Percentiles rank a stretch among this genome's conserved stretches.
Conservation (phyloP, 1,140 invertebrate species). For the Solenopsis fugax region DNA sequence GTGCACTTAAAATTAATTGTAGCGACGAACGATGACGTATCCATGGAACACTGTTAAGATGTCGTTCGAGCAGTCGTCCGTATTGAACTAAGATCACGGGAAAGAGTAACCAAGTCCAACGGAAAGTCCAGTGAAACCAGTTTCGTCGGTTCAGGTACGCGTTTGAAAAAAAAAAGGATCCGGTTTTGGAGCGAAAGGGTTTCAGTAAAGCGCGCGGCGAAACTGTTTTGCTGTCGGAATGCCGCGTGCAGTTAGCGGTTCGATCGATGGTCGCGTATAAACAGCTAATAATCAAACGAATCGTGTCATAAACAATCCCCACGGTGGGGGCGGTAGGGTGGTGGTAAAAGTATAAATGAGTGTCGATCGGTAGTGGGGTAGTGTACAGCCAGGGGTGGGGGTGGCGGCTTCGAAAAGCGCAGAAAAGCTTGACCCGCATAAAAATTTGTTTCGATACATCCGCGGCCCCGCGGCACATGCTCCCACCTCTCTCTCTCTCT, state of each 20-base stretch:
- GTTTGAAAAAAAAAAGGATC: constrained; percentile 45
- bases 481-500: not conserved
- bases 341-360: constrained; percentile 85
- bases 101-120: constrained; percentile 35
- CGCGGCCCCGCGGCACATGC: not conserved
- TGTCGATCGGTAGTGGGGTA: constrained; percentile 78
- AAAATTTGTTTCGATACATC: constrained; percentile 71
- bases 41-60: constrained; percentile 45
- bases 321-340: constrained; percentile 68
- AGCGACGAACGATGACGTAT: constrained; percentile 34
- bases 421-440: constrained; percentile 70
- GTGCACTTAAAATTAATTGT: constrained; percentile 37
- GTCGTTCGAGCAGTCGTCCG: constrained; percentile 27
- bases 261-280: constrained; percentile 83
- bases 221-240: constrained; percentile 76
- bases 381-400: constrained; percentile 63
- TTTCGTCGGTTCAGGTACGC: constrained; percentile 53
- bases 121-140: constrained; percentile 67
- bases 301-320: constrained; percentile 84
- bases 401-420: constrained; percentile 77
- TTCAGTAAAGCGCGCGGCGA: constrained; percentile 66
- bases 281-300: constrained; percentile 86
- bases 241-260: constrained; percentile 76
- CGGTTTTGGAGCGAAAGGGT: constrained; percentile 71
- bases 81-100: constrained; percentile 65